Conservation (phyloP, 2,888 invertebrate species). For the Operophtera brumata region DNA sequence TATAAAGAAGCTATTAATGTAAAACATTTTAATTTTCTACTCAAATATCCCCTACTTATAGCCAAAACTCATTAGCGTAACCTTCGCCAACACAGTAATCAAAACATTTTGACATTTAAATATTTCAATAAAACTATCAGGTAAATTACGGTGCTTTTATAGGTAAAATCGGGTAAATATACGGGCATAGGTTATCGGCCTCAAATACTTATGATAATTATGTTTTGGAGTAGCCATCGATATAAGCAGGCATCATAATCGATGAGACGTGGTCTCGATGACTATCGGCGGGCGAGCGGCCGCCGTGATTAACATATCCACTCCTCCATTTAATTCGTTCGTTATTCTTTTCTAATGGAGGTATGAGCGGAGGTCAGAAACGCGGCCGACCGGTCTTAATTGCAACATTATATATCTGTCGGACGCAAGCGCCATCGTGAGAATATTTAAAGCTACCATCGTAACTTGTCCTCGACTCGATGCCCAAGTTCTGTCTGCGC, state of each 20-base stretch:
- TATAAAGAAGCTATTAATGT: slow-evolving; percentile 6
- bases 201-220: slow-evolving; percentile 45
- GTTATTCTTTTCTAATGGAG: slow-evolving; percentile 58
- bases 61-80: slow-evolving; percentile 14
- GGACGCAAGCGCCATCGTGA: slow-evolving; percentile 73
- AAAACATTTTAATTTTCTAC: slow-evolving; percentile 16
- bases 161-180: slow-evolving; percentile 9
- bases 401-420: slow-evolving; percentile 66
- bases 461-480: slow-evolving; percentile 43
- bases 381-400: slow-evolving; percentile 65
- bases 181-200: slow-evolving; percentile 44
- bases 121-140: slow-evolving; percentile 8
- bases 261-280: slow-evolving; percentile 45
- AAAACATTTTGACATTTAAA: not conserved
- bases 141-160: no score
- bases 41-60: slow-evolving; percentile 10
- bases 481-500: slow-evolving; percentile 28
- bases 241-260: slow-evolving; percentile 50
- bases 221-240: slow-evolving; percentile 44
- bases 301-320: slow-evolving; percentile 49
- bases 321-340: slow-evolving; percentile 49
- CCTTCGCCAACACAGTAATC: not conserved
- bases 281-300: slow-evolving; percentile 37
- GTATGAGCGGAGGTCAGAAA: slow-evolving; percentile 50
- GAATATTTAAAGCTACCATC: slow-evolving; percentile 57